Evolutionary conservation across 2,888 invertebrate species (phyloP), one percentile per base, ranked within the genome.

Genomic region (Choristoneura rosaceana): DNA sequence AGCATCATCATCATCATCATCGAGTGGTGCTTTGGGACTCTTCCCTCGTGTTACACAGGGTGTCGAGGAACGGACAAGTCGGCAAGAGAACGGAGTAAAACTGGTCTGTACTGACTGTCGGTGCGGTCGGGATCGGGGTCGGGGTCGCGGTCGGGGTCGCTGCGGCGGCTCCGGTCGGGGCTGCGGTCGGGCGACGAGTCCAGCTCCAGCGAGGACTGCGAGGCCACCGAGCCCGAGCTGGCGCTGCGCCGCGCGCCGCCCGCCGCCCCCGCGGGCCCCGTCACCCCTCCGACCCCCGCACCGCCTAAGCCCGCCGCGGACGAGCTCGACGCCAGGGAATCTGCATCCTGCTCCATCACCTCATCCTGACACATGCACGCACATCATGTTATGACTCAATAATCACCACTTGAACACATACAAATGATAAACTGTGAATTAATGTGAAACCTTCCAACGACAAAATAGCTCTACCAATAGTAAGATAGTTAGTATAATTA

Each of bases 161-260:
- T 12, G 43, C 12, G 69, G 68, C 64, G 71, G 52, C 71, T 76
- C 38, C 75, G 78, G 69, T 84, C 82, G 68, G 77, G 75, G 78
- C 82, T 83, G 74, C 80, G 81, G 33, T 63, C 74, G 84, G 83
- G 62, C 33, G 66, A 77, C 63, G 88, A 88, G 79, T 84, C 89
- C 77, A 87, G 82, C 81, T 90, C 90, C 70, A 89, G 84, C 76
- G 92, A 91, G n/a, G 88, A 86, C 77, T 82, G 83, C 77, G 87
- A 85, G 33, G 81, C 81, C 70, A 79, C 80, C 61, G 85, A 83
- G 67, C 80, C 83, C 77, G 47, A 67, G 52, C 67, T 62, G 34
- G 61, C 41, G 61, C 61, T 43, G 67, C 58, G 41, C 50, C 12
- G 70, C 43, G 47, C 66, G 15, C 52, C 34, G 52, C 59, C 41